Evolutionary conservation across 2,797 vertebrate species (phyloP), one percentile per base, ranked within the genome.

Genomic region (Alca torda): DNA sequence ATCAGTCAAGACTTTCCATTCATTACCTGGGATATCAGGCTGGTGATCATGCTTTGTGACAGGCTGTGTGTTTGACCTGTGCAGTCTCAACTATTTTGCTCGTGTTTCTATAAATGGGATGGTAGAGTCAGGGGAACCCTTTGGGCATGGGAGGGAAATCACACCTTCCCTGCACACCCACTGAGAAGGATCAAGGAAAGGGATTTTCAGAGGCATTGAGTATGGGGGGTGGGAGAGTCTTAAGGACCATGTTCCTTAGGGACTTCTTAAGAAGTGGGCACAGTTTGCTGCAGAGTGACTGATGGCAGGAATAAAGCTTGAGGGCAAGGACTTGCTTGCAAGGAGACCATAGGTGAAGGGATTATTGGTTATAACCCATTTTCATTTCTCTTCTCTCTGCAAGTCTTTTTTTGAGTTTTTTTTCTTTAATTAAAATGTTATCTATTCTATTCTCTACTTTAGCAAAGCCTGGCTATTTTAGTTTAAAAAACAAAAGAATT

Each of bases 121-220:
- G 39, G 26, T 16, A 79, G 39, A 74, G 33, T 54, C 70, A 61
- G 63, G 23, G 59, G 41, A 78, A 45, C 8, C 14, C 1, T 25
- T 78, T 0, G 0, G 14, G 8, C 68, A 6, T 0, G 1, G 28
- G 25, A 33, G 16, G 37, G 56, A 64, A 59, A 56, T 77, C 31
- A 19, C 24, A 48, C 25, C 24, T 41, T 60, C 9, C 12, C 65
- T 85, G 68, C 19, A 35, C n/a, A 31, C 18, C 43, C 48, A 16
- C 51, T 69, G 72, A 54, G 56, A 59, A 77, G 19, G 46, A 65
- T 7, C 13, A 50, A 54, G 68, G 28, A 35, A 46, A 73, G 20
- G 45, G 14, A 16, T 26, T 81, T 76, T 26, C 35, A 48, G 68
- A 79, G 70, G 13, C 28, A 5, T 1, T 16, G 54, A 61, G 4